These are phyloP conservation scores for Hyppa rectilinea DNA, from an alignment of 2,888 invertebrate genomes.

Conservation along the genomic window DNA sequence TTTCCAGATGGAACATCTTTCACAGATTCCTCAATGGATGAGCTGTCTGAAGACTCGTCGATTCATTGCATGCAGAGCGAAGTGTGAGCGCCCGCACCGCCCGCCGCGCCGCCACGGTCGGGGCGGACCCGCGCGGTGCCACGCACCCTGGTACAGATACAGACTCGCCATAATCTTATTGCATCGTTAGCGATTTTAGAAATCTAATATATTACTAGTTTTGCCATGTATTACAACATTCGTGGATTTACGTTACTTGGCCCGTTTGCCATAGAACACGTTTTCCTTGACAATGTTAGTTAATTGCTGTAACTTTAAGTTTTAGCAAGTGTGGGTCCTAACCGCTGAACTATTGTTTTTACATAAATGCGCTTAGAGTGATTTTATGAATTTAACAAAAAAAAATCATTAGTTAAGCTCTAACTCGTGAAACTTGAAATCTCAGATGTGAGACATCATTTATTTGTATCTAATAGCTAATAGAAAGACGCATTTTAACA, in stretches of 20 bases:
- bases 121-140: neutral
- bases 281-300: constrained; percentile 2
- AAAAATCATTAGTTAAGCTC: constrained; percentile 4
- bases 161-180: constrained; percentile 50
- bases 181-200: constrained; percentile 44
- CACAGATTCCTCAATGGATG: constrained; percentile 96
- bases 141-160: constrained; percentile 13
- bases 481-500: constrained; percentile 21
- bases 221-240: constrained; percentile 31
- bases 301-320: constrained; percentile 7
- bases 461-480: constrained; percentile 27
- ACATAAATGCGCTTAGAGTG: constrained; percentile 8
- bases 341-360: neutral
- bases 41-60: constrained; percentile 96
- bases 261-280: constrained; percentile 27
- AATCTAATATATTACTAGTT: constrained; percentile 56
- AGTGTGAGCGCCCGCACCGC: constrained; percentile 81
- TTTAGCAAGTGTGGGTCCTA: neutral
- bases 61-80: constrained; percentile 96
- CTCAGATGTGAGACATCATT: neutral
- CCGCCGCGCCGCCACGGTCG: neutral
- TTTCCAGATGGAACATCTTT: constrained; percentile 87
- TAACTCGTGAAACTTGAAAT: constrained; percentile 9
- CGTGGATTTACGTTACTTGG: constrained; percentile 24
- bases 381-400: neutral